These are phyloP conservation scores for Aspidiotus destructor DNA, from an alignment of 2,888 invertebrate genomes.

Conservation along the genomic window DNA sequence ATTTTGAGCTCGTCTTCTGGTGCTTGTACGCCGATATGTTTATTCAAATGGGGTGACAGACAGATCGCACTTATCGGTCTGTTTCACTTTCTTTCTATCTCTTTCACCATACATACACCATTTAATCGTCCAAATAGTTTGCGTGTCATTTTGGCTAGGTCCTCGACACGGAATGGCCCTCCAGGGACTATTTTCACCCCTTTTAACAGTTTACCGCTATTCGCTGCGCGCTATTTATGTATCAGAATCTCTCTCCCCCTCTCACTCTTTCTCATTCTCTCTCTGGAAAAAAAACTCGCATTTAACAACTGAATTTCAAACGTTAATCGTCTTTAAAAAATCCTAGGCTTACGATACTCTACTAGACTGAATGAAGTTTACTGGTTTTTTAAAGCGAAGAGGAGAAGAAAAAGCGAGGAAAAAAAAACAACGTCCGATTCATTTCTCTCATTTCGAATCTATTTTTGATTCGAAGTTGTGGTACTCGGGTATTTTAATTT, in stretches of 20 bases:
- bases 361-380: too few relatives aligned
- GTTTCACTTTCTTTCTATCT: too few relatives aligned
- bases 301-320: constrained; percentile 28
- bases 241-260: not conserved
- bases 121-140: constrained; percentile 26
- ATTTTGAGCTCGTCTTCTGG: too few relatives aligned
- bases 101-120: too few relatives aligned
- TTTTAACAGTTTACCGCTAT: constrained; percentile 2
- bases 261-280: not conserved
- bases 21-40: not conserved
- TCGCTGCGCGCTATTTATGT: not conserved
- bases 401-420: too few relatives aligned
- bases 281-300: not conserved
- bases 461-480: too few relatives aligned
- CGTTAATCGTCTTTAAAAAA: constrained; percentile 26
- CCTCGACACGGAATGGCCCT: constrained; percentile 25
- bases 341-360: too few relatives aligned
- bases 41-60: not conserved
- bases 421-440: too few relatives aligned
- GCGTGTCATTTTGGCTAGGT: constrained; percentile 23
- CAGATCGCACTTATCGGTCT: too few relatives aligned
- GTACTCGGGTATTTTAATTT: too few relatives aligned
- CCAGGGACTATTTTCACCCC: constrained; percentile 29
- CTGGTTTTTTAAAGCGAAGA: too few relatives aligned
- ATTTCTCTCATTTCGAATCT: too few relatives aligned